Evolutionary conservation across 2,888 invertebrate genomes (phyloP).

Genomic region (Thymelicus acteon): DNA sequence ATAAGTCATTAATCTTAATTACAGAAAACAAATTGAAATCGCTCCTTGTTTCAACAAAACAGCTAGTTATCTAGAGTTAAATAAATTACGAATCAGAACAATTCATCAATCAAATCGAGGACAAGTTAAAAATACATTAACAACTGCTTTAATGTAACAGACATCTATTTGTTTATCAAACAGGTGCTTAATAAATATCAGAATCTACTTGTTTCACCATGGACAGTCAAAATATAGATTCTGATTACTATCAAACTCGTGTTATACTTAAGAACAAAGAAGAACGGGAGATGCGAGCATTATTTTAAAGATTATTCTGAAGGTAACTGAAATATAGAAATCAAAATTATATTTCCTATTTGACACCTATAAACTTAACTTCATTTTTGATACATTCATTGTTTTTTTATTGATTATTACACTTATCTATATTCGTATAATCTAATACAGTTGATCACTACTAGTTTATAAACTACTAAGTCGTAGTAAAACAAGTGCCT

Average conservation of each 20-base stretch:
- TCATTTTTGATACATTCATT: too few relatives aligned
- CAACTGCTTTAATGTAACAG: slow-evolving; percentile 54
- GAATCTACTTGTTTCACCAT: background rate
- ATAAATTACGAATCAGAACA: slow-evolving; percentile 62
- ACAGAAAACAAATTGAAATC: slow-evolving; percentile 72
- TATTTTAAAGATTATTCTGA: too few relatives aligned
- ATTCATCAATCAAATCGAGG: slow-evolving; percentile 79
- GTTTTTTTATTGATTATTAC: too few relatives aligned
- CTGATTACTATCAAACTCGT: too few relatives aligned
- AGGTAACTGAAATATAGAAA: too few relatives aligned
- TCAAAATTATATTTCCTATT: too few relatives aligned
- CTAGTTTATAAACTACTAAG: background rate
- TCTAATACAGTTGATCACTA: too few relatives aligned
- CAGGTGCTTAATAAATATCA: slow-evolving; percentile 26
- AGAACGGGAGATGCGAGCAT: too few relatives aligned
- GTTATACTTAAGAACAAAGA: too few relatives aligned
- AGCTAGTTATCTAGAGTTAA: slow-evolving; percentile 57
- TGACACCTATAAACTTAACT: too few relatives aligned
- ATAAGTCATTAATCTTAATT: slow-evolving; percentile 72
- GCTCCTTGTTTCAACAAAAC: slow-evolving; percentile 60
- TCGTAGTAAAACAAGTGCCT: background rate
- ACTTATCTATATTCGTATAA: too few relatives aligned
- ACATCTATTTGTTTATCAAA: slow-evolving; percentile 27
- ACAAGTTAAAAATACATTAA: slow-evolving; percentile 80
- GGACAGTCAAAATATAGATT: background rate